phyloP scores from a whole-genome alignment of 2,888 invertebrate species.

The Tenthredo amoena region DNA sequence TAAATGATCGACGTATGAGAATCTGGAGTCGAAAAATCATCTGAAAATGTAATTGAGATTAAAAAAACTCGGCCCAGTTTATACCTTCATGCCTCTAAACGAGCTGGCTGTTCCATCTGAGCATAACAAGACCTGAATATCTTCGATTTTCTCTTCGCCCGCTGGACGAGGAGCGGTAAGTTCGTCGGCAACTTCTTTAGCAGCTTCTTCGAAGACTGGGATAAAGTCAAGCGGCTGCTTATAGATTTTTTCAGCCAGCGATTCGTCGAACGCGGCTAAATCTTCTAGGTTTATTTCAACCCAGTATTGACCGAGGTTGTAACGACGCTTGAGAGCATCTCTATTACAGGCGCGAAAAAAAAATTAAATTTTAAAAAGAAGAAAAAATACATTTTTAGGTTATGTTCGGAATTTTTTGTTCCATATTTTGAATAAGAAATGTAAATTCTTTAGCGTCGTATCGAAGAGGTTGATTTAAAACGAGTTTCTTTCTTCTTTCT shows the following conservation, averaged over 20 bases:
- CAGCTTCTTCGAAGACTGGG: slow-evolving; percentile 97
- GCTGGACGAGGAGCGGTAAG: slow-evolving; percentile 95
- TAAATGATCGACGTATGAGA: too few relatives aligned
- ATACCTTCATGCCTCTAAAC: slow-evolving; percentile 92
- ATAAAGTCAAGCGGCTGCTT: slow-evolving; percentile 96
- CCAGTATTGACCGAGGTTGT: slow-evolving; percentile 93
- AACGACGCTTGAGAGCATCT: slow-evolving; percentile 95
- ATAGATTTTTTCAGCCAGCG: slow-evolving; percentile 93
- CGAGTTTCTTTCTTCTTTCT: neutral
- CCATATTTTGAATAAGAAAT: too few relatives aligned
- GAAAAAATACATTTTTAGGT: neutral
- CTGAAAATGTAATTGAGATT: neutral
- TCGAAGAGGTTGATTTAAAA: too few relatives aligned
- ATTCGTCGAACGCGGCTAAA: slow-evolving; percentile 95
- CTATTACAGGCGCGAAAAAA: slow-evolving; percentile 79
- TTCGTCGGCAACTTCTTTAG: slow-evolving; percentile 97
- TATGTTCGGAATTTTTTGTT: neutral
- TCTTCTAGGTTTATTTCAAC: slow-evolving; percentile 97
- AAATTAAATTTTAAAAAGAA: neutral
- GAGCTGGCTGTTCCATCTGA: slow-evolving; percentile 91
- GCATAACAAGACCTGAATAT: slow-evolving; percentile 94
- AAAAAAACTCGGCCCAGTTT: slow-evolving; percentile 41
- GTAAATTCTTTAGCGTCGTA: too few relatives aligned
- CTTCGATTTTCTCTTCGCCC: slow-evolving; percentile 93
- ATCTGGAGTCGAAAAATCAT: too few relatives aligned